Conservation (phyloP, 2,113 vertebrate genomes). For the Lophura nycthemera region DNA sequence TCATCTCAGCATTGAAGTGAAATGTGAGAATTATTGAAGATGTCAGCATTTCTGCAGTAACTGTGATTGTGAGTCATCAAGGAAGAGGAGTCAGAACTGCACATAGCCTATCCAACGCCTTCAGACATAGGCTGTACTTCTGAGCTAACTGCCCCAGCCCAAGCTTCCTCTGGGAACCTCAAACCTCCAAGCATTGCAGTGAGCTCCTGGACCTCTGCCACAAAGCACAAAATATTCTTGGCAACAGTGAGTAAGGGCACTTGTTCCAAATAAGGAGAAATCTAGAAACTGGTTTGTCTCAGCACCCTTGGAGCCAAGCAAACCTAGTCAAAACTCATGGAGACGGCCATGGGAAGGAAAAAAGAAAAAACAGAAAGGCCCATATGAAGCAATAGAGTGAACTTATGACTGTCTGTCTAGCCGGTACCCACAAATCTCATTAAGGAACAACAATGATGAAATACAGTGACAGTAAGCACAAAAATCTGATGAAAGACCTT, state of each 20-base stretch:
- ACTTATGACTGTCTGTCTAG: conserved; percentile 19
- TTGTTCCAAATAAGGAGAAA: conserved; percentile 19
- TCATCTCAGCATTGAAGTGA: not conserved
- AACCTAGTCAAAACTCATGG: not conserved
- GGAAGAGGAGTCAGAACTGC: not conserved
- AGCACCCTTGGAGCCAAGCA: not conserved
- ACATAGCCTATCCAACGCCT: not conserved
- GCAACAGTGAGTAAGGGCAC: not conserved
- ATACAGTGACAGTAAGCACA: not conserved
- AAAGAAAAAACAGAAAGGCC: not conserved
- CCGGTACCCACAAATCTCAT: not conserved
- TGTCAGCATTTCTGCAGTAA: not conserved
- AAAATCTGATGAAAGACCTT: not conserved
- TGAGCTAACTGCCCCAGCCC: not conserved
- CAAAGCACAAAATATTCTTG: not conserved
- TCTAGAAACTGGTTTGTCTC: not conserved
- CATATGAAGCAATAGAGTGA: not conserved
- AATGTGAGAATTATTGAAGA: not conserved
- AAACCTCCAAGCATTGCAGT: rapidly evolving
- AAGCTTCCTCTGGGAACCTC: not conserved
- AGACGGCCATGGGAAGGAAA: not conserved
- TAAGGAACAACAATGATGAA: not conserved
- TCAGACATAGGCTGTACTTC: not conserved
- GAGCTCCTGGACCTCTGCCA: conserved; percentile 28
- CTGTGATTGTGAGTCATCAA: not conserved